Evolutionary conservation across 2,888 invertebrate species (phyloP).

Genomic region (Drosophila emarginata): DNA sequence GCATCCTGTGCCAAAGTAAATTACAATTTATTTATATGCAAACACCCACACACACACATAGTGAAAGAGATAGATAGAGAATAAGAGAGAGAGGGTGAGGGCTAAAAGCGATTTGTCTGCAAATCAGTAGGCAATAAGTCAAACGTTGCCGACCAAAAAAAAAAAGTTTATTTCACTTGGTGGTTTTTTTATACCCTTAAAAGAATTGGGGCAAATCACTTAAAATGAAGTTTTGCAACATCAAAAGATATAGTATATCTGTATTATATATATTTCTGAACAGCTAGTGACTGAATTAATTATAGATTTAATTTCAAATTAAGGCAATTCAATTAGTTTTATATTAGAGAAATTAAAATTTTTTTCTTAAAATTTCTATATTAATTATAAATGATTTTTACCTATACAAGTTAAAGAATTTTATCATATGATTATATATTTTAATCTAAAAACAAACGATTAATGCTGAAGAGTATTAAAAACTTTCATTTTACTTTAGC

Average conservation of each 20-base stretch:
- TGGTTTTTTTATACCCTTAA: background rate
- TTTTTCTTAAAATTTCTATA: no score
- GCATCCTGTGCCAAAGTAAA: conserved; percentile 71
- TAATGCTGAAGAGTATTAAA: background rate
- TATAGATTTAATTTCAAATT: no score
- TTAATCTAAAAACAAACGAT: no score
- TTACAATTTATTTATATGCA: conserved; percentile 77
- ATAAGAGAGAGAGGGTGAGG: conserved; percentile 28
- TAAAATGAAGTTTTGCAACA: no score
- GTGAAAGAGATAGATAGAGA: conserved; percentile 16
- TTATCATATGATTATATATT: conserved; percentile 5
- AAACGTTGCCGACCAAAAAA: conserved; percentile 70
- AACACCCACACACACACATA: conserved; percentile 31
- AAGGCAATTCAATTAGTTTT: no score
- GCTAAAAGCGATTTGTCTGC: conserved; percentile 69
- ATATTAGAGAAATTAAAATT: no score
- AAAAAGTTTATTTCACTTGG: conserved; percentile 60
- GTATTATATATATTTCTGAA: no score
- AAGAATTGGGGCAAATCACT: background rate
- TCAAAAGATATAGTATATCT: no score
- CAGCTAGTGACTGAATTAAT: no score
- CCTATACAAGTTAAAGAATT: conserved; percentile 23
- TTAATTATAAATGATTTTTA: no score
- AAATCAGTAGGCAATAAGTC: conserved; percentile 78
- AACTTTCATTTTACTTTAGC: background rate